Evolutionary conservation across 2,113 vertebrate species (phyloP).

Genomic region (Chamaetylas fuelleborni): DNA sequence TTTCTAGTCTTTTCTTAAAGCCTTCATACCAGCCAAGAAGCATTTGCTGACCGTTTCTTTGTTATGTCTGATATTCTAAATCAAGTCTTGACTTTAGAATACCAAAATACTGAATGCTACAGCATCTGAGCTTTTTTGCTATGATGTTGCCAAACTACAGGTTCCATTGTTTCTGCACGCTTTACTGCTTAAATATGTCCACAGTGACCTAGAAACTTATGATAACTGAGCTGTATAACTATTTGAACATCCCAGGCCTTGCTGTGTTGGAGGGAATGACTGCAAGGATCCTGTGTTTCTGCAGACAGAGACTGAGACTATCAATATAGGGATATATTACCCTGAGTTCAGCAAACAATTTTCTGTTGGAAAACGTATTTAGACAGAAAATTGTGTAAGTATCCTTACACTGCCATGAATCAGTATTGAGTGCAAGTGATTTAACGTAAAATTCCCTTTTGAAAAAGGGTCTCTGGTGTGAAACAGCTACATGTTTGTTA

Average conservation of each 20-base stretch:
- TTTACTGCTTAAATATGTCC: background rate
- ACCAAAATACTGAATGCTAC: background rate
- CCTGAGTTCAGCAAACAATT: background rate
- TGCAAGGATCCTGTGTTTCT: background rate
- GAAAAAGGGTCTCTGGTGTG: background rate
- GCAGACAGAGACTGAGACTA: background rate
- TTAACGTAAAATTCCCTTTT: background rate
- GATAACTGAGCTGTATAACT: background rate
- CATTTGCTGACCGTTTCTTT: background rate
- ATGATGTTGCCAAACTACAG: background rate
- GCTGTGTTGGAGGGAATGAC: background rate
- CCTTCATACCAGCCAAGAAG: background rate
- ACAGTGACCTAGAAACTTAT: background rate
- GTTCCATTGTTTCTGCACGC: background rate
- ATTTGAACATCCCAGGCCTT: background rate
- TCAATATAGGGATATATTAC: background rate
- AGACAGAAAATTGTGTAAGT: background rate
- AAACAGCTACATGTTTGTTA: background rate
- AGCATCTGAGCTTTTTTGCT: background rate
- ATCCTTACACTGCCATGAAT: background rate
- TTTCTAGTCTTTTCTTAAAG: background rate
- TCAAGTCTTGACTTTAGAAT: background rate
- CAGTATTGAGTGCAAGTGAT: background rate
- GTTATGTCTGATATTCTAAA: background rate
- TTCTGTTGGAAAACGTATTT: background rate